These are phyloP conservation scores for Adrianichthys oophorus DNA, from an alignment of 2,797 vertebrate species.

Conservation along the genomic window DNA sequence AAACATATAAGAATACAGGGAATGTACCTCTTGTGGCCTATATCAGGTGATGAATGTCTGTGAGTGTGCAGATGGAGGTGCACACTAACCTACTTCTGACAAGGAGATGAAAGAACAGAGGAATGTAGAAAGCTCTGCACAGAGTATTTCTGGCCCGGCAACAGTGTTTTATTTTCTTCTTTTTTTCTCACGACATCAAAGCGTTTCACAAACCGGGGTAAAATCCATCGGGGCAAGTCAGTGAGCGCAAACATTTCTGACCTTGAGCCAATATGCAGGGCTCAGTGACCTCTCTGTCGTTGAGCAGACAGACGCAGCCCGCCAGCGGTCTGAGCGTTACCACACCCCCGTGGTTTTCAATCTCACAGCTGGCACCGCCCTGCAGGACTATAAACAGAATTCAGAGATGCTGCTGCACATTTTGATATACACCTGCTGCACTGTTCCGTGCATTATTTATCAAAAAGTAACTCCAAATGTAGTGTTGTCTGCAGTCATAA, in stretches of 20 bases:
- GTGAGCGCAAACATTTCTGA: conserved; percentile 48
- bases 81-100: conserved; percentile 23
- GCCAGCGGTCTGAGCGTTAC: conserved; percentile 83
- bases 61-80: neutral
- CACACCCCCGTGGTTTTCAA: conserved; percentile 86
- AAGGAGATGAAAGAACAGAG: neutral
- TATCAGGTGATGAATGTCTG: conserved; percentile 1
- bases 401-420: conserved; percentile 29
- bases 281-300: conserved; percentile 83
- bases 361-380: conserved; percentile 84
- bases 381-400: conserved; percentile 80
- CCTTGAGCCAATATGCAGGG: conserved; percentile 92
- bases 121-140: neutral
- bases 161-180: neutral
- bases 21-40: conserved; percentile 16
- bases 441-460: conserved; percentile 16
- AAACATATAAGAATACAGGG: conserved; percentile 6
- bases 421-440: conserved; percentile 18
- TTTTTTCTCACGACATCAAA: neutral
- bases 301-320: conserved; percentile 84
- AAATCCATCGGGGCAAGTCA: neutral
- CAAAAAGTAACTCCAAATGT: conserved; percentile 16
- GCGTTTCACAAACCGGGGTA: no score
- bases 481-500: neutral
- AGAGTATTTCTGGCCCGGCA: conserved; percentile 1